These are phyloP conservation scores for Taxidea taxus DNA, from an alignment of 2,113 vertebrate species.

Conservation along the genomic window DNA sequence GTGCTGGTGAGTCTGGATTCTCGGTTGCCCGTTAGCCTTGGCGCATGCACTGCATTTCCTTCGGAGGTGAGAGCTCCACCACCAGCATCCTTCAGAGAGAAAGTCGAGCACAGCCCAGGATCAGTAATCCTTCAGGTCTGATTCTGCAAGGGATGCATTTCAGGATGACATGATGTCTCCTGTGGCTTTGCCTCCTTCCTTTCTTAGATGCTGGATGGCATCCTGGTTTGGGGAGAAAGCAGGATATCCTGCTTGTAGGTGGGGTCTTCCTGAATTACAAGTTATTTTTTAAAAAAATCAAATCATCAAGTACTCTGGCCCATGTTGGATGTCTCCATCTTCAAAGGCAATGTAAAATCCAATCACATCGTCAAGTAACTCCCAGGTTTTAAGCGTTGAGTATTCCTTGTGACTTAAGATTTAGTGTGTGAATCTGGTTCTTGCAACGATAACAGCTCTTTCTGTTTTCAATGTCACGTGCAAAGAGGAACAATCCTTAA, in stretches of 20 bases:
- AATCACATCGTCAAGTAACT: neutral
- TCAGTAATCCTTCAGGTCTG: neutral
- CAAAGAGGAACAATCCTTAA: neutral
- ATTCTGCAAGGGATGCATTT: neutral
- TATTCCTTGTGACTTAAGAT: neutral
- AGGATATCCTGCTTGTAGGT: neutral
- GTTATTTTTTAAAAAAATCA: neutral
- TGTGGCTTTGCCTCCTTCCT: neutral
- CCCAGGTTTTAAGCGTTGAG: neutral
- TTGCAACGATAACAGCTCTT: neutral
- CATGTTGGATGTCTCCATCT: neutral
- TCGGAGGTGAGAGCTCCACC: neutral
- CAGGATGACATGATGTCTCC: neutral
- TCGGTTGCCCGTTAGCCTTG: neutral
- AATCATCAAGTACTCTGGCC: neutral
- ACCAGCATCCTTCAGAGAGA: neutral
- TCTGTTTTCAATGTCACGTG: neutral
- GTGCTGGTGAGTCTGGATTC: neutral
- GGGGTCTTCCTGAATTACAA: neutral
- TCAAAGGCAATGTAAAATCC: neutral
- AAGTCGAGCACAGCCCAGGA: fast-evolving
- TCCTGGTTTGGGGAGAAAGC: neutral
- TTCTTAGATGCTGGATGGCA: neutral
- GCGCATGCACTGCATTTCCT: fast-evolving
- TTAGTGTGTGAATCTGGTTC: neutral